A percentile compares a stretch with the other conserved stretches of the same genome.
These are phyloP conservation scores for Struthio camelus DNA, from an alignment of 2,113 vertebrate species.

Conservation along the genomic window DNA sequence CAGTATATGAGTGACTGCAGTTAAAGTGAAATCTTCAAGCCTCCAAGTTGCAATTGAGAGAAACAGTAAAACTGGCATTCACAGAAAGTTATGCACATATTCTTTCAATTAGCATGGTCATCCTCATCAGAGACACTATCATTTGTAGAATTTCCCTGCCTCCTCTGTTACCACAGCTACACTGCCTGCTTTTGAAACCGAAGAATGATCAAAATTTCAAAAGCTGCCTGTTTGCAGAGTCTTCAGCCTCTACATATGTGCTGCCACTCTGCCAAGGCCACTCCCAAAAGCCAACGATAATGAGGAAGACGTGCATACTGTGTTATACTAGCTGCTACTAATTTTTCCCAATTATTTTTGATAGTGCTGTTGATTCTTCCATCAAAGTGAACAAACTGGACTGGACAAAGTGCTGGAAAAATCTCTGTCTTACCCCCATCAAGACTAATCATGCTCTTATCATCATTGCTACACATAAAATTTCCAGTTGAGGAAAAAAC, in stretches of 20 bases:
- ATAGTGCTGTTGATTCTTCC: slow-evolving; percentile 49
- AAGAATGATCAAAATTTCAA: slow-evolving; percentile 32
- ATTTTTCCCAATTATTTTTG: slow-evolving; percentile 56
- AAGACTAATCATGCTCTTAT: neutral
- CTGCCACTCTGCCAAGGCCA: neutral
- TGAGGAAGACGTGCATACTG: slow-evolving; percentile 28
- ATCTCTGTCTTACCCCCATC: neutral
- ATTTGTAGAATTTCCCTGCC: slow-evolving; percentile 39
- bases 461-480: neutral
- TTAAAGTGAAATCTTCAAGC: slow-evolving; percentile 28
- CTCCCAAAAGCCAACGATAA: slow-evolving; percentile 2
- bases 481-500: neutral
- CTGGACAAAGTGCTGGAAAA: slow-evolving; percentile 35
- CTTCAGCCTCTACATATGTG: neutral
- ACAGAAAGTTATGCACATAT: slow-evolving; percentile 16
- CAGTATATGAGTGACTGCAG: neutral
- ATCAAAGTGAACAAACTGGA: slow-evolving; percentile 58
- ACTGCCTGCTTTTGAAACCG: slow-evolving; percentile 32
- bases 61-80: slow-evolving; percentile 39
- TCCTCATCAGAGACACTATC: slow-evolving; percentile 15
- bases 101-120: slow-evolving; percentile 40
- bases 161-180: slow-evolving; percentile 50
- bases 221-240: slow-evolving; percentile 24
- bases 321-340: slow-evolving; percentile 41
- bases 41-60: slow-evolving; percentile 1